Conservation (phyloP, 2,888 invertebrate species). For the Platypus cylindrus region DNA sequence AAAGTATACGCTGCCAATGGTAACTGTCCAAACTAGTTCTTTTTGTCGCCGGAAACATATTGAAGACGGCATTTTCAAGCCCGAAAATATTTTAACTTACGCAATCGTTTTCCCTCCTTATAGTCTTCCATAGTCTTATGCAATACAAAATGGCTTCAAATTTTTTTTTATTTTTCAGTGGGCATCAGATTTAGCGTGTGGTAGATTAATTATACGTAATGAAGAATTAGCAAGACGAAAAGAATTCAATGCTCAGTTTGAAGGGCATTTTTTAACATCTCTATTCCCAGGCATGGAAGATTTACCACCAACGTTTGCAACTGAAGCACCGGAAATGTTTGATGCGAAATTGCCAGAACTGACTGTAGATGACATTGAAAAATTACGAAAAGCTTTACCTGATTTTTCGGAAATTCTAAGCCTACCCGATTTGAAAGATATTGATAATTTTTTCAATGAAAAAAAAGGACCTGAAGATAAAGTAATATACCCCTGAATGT, state of each 20-base stretch:
- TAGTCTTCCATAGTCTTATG: too few relatives aligned
- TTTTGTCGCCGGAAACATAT: too few relatives aligned
- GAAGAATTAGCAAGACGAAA: slow-evolving; percentile 71
- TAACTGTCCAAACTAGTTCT: too few relatives aligned
- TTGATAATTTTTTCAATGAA: slow-evolving; percentile 66
- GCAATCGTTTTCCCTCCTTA: too few relatives aligned
- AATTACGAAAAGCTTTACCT: slow-evolving; percentile 52
- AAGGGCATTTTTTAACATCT: slow-evolving; percentile 71
- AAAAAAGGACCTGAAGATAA: slow-evolving; percentile 21
- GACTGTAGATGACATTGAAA: slow-evolving; percentile 43
- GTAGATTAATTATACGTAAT: slow-evolving; percentile 65
- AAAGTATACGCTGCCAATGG: too few relatives aligned
- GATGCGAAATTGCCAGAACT: slow-evolving; percentile 37
- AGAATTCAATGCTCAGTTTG: slow-evolving; percentile 64
- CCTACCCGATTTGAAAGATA: slow-evolving; percentile 53
- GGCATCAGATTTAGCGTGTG: slow-evolving; percentile 71
- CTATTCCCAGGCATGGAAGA: slow-evolving; percentile 89
- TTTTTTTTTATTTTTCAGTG: slow-evolving; percentile 42
- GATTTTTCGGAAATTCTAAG: slow-evolving; percentile 48
- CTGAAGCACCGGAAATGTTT: slow-evolving; percentile 63
- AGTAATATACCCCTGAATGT: too few relatives aligned
- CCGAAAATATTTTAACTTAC: too few relatives aligned
- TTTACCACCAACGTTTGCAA: slow-evolving; percentile 66
- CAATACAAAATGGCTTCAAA: too few relatives aligned
- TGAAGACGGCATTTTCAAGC: too few relatives aligned